Conservation (phyloP, 2,113 vertebrate genomes). For the Hemichromis elongatus region DNA sequence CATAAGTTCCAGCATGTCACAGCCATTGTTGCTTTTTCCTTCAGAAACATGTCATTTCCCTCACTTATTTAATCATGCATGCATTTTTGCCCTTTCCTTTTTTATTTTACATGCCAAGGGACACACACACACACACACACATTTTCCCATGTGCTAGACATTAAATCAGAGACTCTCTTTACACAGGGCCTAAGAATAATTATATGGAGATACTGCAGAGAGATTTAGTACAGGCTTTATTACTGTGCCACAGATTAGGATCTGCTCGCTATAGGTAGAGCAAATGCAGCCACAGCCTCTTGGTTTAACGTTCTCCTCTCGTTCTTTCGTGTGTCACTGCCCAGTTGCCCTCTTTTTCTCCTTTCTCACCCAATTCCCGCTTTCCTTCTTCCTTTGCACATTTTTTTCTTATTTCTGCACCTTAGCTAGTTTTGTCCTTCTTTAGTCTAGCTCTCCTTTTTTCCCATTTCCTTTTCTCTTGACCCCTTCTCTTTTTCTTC, state of each 20-base stretch:
- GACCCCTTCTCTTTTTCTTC: not conserved
- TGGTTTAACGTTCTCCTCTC: slow-evolving; percentile 14
- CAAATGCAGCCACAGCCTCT: slow-evolving; percentile 48
- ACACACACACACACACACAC: slow-evolving; percentile 2
- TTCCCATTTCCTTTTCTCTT: not conserved
- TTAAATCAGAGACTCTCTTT: slow-evolving; percentile 57
- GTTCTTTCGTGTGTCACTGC: slow-evolving; percentile 1
- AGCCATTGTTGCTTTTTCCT: not conserved
- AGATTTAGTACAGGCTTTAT: slow-evolving; percentile 68
- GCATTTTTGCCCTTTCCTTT: not conserved
- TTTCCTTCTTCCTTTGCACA: slow-evolving; percentile 24
- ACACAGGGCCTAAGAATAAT: slow-evolving; percentile 63
- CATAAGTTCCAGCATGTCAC: not conserved
- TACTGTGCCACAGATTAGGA: slow-evolving; percentile 63
- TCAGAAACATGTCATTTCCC: not conserved
- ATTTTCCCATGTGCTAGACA: not conserved
- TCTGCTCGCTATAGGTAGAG: slow-evolving; percentile 66
- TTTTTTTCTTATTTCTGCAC: slow-evolving; percentile 45
- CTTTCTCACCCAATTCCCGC: not conserved
- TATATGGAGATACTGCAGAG: slow-evolving; percentile 54
- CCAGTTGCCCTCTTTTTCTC: not conserved
- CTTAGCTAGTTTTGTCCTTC: slow-evolving; percentile 39
- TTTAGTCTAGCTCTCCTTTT: slow-evolving; percentile 50
- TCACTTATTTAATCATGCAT: not conserved
- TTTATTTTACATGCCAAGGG: not conserved